A percentile compares a stretch with the other conserved stretches of the same genome.
Conservation (phyloP, 2,888 invertebrate species). For the Salpingus planirostris region DNA sequence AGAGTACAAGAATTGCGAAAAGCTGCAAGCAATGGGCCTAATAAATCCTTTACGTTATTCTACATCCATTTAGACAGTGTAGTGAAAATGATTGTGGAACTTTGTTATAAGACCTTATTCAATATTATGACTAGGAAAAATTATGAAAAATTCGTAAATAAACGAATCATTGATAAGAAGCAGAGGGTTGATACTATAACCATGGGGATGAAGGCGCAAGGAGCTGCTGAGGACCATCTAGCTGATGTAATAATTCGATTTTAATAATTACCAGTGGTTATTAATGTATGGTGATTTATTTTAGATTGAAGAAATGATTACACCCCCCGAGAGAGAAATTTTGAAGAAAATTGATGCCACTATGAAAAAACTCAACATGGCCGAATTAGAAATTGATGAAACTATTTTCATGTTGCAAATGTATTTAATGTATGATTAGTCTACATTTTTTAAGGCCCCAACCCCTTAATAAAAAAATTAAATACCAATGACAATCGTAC, state of each 20-base stretch:
- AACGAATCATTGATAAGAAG: conserved; percentile 77
- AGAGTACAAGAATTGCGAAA: conserved; percentile 58
- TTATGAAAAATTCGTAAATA: conserved; percentile 58
- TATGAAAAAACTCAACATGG: conserved; percentile 66
- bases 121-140: conserved; percentile 60
- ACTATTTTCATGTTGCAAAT: conserved; percentile 75
- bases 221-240: conserved; percentile 67
- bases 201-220: conserved; percentile 67
- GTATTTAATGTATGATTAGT: conserved; percentile 53
- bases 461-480: too few species aligned
- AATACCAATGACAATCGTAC: too few species aligned
- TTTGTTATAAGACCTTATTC: conserved; percentile 60
- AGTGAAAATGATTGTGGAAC: conserved; percentile 58
- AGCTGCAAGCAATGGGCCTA: conserved; percentile 47
- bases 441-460: too few species aligned
- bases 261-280: conserved; percentile 6
- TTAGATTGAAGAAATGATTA: conserved; percentile 76
- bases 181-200: conserved; percentile 75
- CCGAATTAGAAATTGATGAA: conserved; percentile 73
- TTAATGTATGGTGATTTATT: too few species aligned
- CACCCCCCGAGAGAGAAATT: conserved; percentile 73
- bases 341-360: conserved; percentile 64
- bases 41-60: conserved; percentile 73
- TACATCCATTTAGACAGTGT: conserved; percentile 63
- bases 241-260: too few species aligned